Evolutionary conservation across 2,888 invertebrate species (phyloP).

Genomic region (Acanthoscelides obtectus): DNA sequence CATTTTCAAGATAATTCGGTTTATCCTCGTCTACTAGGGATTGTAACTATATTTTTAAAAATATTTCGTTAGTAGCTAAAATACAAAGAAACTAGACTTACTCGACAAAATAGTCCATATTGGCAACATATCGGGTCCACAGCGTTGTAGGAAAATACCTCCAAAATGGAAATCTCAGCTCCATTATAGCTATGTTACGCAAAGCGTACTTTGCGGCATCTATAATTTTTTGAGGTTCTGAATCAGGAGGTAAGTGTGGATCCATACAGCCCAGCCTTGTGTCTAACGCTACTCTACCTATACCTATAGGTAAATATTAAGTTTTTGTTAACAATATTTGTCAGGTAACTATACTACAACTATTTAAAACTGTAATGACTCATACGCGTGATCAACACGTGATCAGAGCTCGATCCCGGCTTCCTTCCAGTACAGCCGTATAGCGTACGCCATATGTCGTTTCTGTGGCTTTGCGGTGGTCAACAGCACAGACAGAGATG

Average conservation of each 20-base stretch:
- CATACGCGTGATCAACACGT: no score
- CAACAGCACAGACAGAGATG: no score
- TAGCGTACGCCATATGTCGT: no score
- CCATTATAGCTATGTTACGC: slow-evolving; percentile 59
- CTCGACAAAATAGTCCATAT: slow-evolving; percentile 66
- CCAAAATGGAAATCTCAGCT: slow-evolving; percentile 65
- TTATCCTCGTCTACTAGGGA: no score
- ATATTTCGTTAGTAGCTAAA: neutral
- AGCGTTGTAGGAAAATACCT: slow-evolving; percentile 59
- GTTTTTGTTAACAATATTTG: no score
- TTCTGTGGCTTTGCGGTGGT: no score
- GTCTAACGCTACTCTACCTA: slow-evolving; percentile 63
- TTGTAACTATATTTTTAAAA: no score
- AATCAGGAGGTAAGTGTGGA: slow-evolving; percentile 49
- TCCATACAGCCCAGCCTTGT: slow-evolving; percentile 61
- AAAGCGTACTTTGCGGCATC: slow-evolving; percentile 65
- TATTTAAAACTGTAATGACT: no score
- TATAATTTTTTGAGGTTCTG: slow-evolving; percentile 56
- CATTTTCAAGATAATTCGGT: no score
- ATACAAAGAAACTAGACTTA: slow-evolving; percentile 34
- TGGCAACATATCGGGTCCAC: slow-evolving; percentile 58
- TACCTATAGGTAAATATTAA: slow-evolving; percentile 46
- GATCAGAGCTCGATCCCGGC: no score
- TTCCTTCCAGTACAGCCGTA: no score
- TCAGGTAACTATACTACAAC: no score